A percentile compares a stretch with the other conserved stretches of the same genome.
Evolutionary conservation across 2,113 vertebrate genomes (phyloP).

Genomic region (Pontoporia blainvillei): DNA sequence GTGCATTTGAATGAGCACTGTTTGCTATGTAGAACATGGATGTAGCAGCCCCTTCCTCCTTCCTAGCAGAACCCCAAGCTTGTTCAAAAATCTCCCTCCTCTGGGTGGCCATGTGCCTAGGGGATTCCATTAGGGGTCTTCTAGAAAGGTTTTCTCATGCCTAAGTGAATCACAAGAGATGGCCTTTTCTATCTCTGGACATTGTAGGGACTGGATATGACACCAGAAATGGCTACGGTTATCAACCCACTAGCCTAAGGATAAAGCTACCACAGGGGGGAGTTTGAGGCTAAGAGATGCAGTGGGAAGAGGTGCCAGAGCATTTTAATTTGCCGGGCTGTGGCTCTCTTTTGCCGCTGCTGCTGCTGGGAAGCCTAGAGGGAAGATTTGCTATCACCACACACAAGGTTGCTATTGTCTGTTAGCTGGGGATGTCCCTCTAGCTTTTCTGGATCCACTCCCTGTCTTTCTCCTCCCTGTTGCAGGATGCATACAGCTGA

Average conservation of each 20-base stretch:
- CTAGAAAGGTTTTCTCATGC: neutral
- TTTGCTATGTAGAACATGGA: neutral
- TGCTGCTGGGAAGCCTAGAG: neutral
- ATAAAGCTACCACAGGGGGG: conserved; percentile 59
- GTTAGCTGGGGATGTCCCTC: neutral
- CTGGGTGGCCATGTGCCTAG: neutral
- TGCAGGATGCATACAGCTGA: neutral
- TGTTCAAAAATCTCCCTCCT: neutral
- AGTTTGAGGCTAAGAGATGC: conserved; percentile 66
- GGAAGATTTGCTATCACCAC: neutral
- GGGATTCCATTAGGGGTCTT: neutral
- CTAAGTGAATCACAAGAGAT: neutral
- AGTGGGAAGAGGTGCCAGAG: neutral
- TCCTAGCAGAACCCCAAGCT: neutral
- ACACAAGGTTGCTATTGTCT: neutral
- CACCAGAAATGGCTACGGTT: neutral
- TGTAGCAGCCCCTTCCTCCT: neutral
- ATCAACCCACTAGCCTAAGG: neutral
- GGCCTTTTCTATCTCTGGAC: neutral
- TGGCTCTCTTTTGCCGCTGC: neutral
- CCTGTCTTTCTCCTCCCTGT: neutral
- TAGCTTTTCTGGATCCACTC: neutral
- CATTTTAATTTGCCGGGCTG: neutral
- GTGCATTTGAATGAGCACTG: neutral
- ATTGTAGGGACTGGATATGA: neutral